Percentiles rank a stretch among this genome's conserved stretches.
These are phyloP conservation scores for Chymomyza fuscimana DNA, from an alignment of 2,888 invertebrate species.

Conservation along the genomic window DNA sequence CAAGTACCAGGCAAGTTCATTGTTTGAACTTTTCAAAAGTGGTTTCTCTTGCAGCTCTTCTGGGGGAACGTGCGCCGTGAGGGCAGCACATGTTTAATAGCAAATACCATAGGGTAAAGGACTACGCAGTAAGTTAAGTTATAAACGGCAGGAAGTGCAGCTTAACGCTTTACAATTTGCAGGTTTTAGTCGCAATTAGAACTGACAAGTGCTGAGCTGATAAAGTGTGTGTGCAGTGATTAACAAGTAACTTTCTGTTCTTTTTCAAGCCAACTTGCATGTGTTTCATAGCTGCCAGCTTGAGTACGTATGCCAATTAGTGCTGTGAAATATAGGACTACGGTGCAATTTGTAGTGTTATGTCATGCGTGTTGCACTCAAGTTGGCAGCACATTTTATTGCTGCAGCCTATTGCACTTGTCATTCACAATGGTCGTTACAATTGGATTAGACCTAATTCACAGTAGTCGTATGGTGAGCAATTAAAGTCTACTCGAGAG, in stretches of 20 bases:
- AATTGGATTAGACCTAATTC: neutral
- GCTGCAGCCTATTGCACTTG: neutral
- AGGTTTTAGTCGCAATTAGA: slow-evolving; percentile 67
- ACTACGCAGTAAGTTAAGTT: slow-evolving; percentile 14
- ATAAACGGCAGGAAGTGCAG: slow-evolving; percentile 1
- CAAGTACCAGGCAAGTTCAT: slow-evolving; percentile 43
- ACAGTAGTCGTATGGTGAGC: neutral
- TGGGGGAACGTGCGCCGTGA: neutral
- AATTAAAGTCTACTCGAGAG: neutral
- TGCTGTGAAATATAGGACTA: neutral
- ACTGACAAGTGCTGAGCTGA: slow-evolving; percentile 64
- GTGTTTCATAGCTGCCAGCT: neutral
- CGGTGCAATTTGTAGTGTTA: neutral
- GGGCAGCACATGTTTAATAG: neutral
- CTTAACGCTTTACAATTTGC: slow-evolving; percentile 40
- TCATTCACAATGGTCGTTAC: neutral
- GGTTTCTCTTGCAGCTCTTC: neutral
- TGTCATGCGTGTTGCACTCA: neutral
- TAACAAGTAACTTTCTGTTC: neutral
- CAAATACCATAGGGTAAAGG: slow-evolving; percentile 12
- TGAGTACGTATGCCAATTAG: neutral
- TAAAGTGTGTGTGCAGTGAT: slow-evolving; percentile 32
- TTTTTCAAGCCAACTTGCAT: neutral
- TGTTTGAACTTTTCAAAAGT: slow-evolving; percentile 59
- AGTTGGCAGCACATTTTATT: neutral